These are phyloP conservation scores for Pteronotus mesoamericanus DNA, from an alignment of 2,797 vertebrate genomes.

Conservation along the genomic window DNA sequence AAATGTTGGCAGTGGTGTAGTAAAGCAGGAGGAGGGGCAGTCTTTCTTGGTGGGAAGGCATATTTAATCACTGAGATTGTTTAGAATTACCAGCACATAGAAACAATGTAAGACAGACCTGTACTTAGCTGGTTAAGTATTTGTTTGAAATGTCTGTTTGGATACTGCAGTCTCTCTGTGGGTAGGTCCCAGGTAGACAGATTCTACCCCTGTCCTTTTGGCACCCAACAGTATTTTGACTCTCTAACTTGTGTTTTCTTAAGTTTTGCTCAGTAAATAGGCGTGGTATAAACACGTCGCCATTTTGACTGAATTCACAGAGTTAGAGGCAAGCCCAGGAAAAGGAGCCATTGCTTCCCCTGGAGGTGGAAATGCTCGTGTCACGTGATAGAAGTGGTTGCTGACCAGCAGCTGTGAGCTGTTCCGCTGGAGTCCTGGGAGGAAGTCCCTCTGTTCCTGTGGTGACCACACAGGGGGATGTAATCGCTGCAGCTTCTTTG, in stretches of 20 bases:
- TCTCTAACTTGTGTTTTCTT: neutral
- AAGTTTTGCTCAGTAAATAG: neutral
- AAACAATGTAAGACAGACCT: neutral
- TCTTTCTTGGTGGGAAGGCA: neutral
- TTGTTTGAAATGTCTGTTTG: neutral
- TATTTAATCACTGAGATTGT: neutral
- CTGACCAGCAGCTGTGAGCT: neutral
- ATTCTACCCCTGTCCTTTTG: neutral
- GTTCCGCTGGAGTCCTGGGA: neutral
- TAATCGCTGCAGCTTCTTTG: neutral
- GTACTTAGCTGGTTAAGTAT: neutral
- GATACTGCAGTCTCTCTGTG: neutral
- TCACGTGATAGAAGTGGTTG: neutral
- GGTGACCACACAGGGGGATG: neutral
- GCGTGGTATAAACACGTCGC: neutral
- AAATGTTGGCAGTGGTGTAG: neutral
- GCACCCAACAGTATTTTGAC: neutral
- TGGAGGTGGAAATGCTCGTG: neutral
- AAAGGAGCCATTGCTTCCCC: neutral
- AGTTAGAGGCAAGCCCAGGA: neutral
- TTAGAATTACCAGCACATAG: neutral
- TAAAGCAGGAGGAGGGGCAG: too few species aligned
- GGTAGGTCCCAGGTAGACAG: neutral
- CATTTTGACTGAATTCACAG: neutral
- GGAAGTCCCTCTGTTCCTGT: neutral